Evolutionary conservation across 2,797 vertebrate species (phyloP).

Genomic region (Tarsius wallacei): DNA sequence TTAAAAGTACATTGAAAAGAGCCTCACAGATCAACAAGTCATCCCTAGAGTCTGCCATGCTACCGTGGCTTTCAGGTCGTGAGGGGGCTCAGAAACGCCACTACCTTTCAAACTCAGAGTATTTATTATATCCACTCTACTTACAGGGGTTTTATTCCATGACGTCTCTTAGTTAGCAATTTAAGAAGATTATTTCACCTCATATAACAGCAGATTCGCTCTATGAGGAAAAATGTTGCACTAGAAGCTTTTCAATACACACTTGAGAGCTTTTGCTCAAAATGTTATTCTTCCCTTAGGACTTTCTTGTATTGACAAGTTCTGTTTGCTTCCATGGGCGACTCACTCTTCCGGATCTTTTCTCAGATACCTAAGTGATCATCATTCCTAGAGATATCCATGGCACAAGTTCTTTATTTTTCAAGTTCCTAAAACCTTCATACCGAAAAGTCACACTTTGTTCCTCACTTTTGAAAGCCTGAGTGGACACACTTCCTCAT

Average conservation of each 20-base stretch:
- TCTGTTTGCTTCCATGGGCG: constrained; percentile 21
- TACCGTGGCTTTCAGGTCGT: constrained; percentile 71
- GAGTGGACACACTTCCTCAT: neutral
- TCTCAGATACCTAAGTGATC: constrained; percentile 35
- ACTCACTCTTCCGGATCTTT: neutral
- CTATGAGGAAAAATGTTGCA: constrained; percentile 29
- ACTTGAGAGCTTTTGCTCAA: constrained; percentile 34
- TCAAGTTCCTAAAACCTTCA: constrained; percentile 35
- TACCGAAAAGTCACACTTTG: neutral
- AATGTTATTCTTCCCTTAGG: neutral
- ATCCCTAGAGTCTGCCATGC: constrained; percentile 52
- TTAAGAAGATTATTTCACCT: constrained; percentile 49
- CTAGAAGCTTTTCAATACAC: neutral
- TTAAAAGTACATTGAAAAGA: constrained; percentile 88
- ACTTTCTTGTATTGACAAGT: neutral
- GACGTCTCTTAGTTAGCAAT: neutral
- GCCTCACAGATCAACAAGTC: constrained; percentile 85
- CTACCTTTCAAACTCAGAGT: constrained; percentile 79
- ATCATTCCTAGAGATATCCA: neutral
- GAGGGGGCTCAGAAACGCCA: constrained; percentile 83
- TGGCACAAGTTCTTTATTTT: neutral
- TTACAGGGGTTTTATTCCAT: constrained; percentile 49
- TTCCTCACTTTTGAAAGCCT: constrained; percentile 44
- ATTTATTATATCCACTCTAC: constrained; percentile 75
- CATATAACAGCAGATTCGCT: neutral